phyloP scores from a whole-genome alignment of 1,140 invertebrate species.

The Mercenaria mercenaria region DNA sequence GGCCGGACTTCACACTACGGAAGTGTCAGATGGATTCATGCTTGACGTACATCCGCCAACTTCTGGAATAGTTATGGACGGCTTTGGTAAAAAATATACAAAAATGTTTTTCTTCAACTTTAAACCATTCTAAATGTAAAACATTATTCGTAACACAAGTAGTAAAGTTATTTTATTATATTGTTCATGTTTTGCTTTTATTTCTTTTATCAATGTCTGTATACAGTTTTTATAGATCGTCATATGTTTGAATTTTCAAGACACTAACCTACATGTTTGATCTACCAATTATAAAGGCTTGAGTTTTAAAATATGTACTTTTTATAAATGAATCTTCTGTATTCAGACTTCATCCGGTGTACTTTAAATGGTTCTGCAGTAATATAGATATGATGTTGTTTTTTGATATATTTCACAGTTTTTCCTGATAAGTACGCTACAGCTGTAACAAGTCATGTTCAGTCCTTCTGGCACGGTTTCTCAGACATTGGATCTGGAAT shows the following conservation, averaged over 20 bases:
- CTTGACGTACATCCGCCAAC: conserved; percentile 51
- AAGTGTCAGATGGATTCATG: conserved; percentile 65
- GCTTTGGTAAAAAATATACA: conserved; percentile 36
- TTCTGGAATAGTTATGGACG: conserved; percentile 63
- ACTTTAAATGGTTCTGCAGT: no score
- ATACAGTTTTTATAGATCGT: no score
- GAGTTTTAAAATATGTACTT: no score
- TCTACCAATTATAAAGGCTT: no score
- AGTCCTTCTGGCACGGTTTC: conserved; percentile 65
- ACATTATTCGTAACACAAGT: neutral
- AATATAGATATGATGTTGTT: no score
- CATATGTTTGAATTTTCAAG: no score
- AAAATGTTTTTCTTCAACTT: neutral
- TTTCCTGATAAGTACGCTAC: conserved; percentile 43
- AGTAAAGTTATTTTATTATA: neutral
- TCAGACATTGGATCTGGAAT: conserved; percentile 49
- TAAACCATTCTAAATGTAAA: neutral
- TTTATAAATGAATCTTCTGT: no score
- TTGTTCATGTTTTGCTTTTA: no score
- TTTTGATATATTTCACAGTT: neutral
- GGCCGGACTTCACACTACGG: conserved; percentile 53
- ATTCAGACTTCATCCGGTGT: no score
- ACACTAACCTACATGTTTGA: no score
- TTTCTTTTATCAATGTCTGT: no score
- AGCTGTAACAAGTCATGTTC: neutral